Percentiles rank a stretch among this genome's conserved stretches.
Conservation (phyloP, 2,888 invertebrate genomes). For the Cerastis rubricosa region DNA sequence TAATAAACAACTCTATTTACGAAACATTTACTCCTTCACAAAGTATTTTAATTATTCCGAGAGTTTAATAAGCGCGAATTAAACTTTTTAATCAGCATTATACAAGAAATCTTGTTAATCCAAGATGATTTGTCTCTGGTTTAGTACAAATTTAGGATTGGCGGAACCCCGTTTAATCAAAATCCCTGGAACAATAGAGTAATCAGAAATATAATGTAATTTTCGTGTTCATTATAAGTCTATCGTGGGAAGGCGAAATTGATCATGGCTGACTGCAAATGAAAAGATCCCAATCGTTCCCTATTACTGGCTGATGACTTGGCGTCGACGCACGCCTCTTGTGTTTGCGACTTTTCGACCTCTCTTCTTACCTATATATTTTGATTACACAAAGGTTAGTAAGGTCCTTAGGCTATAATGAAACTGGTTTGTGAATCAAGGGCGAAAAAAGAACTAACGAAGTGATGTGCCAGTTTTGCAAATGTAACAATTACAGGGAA, state of each 20-base stretch:
- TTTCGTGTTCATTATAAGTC: slow-evolving; percentile 86
- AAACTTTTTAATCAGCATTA: slow-evolving; percentile 73
- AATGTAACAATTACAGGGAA: not conserved
- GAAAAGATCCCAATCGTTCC: slow-evolving; percentile 87
- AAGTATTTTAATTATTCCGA: slow-evolving; percentile 67
- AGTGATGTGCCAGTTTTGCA: not conserved
- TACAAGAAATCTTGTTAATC: slow-evolving; percentile 78
- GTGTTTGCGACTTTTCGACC: slow-evolving; percentile 23
- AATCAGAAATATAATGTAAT: slow-evolving; percentile 87
- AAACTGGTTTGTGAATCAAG: not conserved
- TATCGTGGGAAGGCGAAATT: slow-evolving; percentile 78
- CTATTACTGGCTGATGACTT: slow-evolving; percentile 82
- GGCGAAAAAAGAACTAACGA: not conserved
- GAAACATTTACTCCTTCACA: slow-evolving; percentile 57
- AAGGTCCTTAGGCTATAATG: not conserved
- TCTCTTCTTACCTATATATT: slow-evolving; percentile 27
- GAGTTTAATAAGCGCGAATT: slow-evolving; percentile 71
- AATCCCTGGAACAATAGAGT: slow-evolving; percentile 84
- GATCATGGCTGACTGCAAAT: slow-evolving; percentile 86
- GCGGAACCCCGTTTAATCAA: slow-evolving; percentile 82
- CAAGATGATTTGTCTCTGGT: slow-evolving; percentile 78
- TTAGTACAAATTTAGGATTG: slow-evolving; percentile 74
- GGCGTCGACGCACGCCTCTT: slow-evolving; percentile 42
- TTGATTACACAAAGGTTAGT: slow-evolving; percentile 38
- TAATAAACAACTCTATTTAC: slow-evolving; percentile 65